Percentiles rank a stretch among this genome's conserved stretches.
Conservation (phyloP, 2,888 invertebrate species). For the Mimachlamys varia region DNA sequence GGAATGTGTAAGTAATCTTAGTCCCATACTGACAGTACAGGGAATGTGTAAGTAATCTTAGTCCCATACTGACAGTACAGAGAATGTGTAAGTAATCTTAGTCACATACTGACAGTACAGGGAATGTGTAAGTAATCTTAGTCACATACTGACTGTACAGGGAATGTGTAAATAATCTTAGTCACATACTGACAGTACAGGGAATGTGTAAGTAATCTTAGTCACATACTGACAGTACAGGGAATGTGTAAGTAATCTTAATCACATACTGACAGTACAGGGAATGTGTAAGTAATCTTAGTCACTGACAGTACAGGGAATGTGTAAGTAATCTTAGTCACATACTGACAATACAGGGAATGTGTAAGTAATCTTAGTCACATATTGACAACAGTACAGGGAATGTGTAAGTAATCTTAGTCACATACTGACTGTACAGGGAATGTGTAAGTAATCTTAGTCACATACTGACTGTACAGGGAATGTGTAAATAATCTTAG, state of each 20-base stretch:
- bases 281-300: slow-evolving; percentile 76
- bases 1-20: slow-evolving; percentile 65
- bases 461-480: slow-evolving; percentile 86
- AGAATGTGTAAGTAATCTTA: background rate
- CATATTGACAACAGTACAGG: slow-evolving; percentile 85
- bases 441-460: slow-evolving; percentile 66
- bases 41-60: slow-evolving; percentile 76
- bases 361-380: slow-evolving; percentile 79
- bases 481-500: slow-evolving; percentile 75
- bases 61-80: background rate
- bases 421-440: background rate
- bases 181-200: background rate
- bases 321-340: slow-evolving; percentile 74
- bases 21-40: slow-evolving; percentile 85
- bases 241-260: no score
- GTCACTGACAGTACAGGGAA: slow-evolving; percentile 84
- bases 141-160: background rate
- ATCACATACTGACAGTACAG: slow-evolving; percentile 84
- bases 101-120: slow-evolving; percentile 84
- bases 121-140: slow-evolving; percentile 77
- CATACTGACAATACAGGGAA: background rate
- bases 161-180: slow-evolving; percentile 57
- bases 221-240: no score
- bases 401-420: slow-evolving; percentile 75
- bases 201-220: background rate